A percentile compares a stretch with the other conserved stretches of the same genome.
Evolutionary conservation across 2,113 vertebrate species (phyloP).

Genomic region (Henicopernis longicauda): DNA sequence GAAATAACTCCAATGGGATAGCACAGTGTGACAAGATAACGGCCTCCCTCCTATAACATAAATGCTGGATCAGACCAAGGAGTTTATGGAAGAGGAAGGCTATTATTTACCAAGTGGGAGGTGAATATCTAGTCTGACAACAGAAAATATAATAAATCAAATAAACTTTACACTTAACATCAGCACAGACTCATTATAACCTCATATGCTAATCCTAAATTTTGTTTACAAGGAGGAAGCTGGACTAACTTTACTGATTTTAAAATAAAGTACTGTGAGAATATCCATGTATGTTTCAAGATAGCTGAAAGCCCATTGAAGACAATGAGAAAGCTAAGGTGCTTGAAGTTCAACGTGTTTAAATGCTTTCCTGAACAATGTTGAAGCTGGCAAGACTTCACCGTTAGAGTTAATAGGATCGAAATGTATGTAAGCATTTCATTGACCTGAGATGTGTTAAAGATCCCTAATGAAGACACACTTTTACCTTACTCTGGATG

Average conservation of each 20-base stretch:
- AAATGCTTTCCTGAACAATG: neutral
- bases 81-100: neutral
- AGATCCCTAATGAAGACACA: neutral
- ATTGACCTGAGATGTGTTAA: neutral
- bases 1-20: neutral
- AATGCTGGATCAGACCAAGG: neutral
- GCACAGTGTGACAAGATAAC: neutral
- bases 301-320: neutral
- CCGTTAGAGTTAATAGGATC: neutral
- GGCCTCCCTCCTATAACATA: neutral
- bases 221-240: neutral
- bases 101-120: neutral
- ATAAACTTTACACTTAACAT: neutral
- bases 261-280: neutral
- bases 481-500: neutral
- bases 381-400: neutral
- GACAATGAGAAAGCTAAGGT: neutral
- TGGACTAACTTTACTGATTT: neutral
- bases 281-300: neutral
- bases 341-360: neutral
- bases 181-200: neutral
- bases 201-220: neutral
- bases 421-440: neutral
- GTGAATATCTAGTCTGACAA: neutral
- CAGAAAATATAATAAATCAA: neutral